Conservation (phyloP, 2,113 vertebrate genomes). For the Halichoerus grypus region DNA sequence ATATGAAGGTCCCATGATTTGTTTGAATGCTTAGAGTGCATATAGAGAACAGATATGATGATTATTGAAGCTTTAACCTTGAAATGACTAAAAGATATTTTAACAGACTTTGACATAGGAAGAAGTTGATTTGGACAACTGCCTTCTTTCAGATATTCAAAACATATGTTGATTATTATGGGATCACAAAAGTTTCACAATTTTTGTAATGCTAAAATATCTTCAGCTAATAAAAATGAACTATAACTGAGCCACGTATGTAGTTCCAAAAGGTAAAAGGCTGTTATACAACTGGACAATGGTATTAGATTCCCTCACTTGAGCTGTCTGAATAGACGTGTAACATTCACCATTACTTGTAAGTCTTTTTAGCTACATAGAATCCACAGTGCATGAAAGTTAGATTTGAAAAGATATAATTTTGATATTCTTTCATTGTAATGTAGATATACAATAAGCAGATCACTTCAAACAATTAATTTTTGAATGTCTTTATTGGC, state of each 20-base stretch:
- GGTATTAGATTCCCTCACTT: background rate
- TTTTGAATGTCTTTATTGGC: background rate
- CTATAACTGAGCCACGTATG: background rate
- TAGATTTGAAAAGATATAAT: background rate
- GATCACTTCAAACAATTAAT: background rate
- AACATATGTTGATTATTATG: background rate
- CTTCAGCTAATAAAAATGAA: background rate
- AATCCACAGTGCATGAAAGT: background rate
- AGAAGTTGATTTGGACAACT: background rate
- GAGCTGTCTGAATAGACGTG: background rate
- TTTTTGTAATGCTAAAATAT: background rate
- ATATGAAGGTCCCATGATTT: background rate
- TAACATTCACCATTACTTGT: background rate
- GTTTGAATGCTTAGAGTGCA: background rate
- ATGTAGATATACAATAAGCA: background rate
- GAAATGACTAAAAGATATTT: background rate
- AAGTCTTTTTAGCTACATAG: background rate
- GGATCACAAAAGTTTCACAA: background rate
- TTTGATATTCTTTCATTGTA: conserved; percentile 12
- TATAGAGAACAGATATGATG: background rate
- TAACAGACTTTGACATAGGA: background rate
- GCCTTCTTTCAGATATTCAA: background rate
- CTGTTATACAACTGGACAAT: background rate
- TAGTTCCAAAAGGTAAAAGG: background rate
- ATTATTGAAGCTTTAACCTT: background rate